These are phyloP conservation scores for Microctonus hyperodae DNA, from an alignment of 2,888 invertebrate species.

Conservation along the genomic window DNA sequence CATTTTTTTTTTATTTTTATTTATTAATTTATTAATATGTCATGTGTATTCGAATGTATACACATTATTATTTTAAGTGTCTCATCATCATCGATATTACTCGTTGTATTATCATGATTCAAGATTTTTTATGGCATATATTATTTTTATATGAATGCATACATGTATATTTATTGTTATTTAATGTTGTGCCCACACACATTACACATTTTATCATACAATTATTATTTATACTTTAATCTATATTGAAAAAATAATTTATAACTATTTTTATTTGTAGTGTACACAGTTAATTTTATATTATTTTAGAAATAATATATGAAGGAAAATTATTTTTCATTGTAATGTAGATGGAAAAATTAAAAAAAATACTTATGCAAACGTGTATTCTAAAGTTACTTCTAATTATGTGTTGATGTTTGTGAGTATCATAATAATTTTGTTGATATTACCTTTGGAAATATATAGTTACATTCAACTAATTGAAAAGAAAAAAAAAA, in stretches of 20 bases:
- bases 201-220: too few species aligned
- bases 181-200: too few species aligned
- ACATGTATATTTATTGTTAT: not conserved
- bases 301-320: too few species aligned
- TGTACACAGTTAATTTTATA: too few species aligned
- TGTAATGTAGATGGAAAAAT: not conserved
- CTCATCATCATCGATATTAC: not conserved
- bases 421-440: not conserved
- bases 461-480: not conserved
- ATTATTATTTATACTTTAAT: too few species aligned
- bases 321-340: not conserved
- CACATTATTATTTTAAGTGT: not conserved
- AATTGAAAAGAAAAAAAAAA: not conserved
- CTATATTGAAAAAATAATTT: too few species aligned
- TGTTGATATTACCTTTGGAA: not conserved
- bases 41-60: not conserved
- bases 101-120: not conserved
- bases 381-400: not conserved
- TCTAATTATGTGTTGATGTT: not conserved
- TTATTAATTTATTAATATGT: not conserved
- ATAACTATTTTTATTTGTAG: too few species aligned
- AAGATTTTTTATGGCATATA: too few species aligned
- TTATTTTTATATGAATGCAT: too few species aligned
- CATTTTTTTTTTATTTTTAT: too few species aligned
- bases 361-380: too few species aligned